Conservation (phyloP, 2,888 invertebrate species). For the Eristalinus sepulchralis region DNA sequence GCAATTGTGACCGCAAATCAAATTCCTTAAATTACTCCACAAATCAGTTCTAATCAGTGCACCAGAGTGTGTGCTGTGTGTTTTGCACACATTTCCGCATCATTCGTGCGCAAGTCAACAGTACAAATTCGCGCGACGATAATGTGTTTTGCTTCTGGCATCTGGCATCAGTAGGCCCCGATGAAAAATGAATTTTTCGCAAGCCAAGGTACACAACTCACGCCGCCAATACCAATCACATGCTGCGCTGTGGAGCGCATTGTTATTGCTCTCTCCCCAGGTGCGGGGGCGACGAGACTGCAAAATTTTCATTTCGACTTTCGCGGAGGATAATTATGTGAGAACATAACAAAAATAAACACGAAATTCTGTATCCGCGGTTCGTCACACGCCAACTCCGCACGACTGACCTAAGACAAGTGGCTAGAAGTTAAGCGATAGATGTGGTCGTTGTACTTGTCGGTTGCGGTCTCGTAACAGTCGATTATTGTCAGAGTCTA, state of each 20-base stretch:
- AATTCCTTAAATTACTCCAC: conserved; percentile 15
- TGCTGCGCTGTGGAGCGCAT: neutral
- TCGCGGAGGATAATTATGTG: conserved; percentile 54
- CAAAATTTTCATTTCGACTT: conserved; percentile 13
- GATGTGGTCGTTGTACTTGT: neutral
- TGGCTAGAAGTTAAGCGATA: conserved; percentile 59
- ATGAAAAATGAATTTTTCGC: neutral
- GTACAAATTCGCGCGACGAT: neutral
- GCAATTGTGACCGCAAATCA: conserved; percentile 13
- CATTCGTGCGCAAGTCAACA: neutral
- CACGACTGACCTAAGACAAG: conserved; percentile 69
- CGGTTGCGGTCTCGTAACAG: neutral
- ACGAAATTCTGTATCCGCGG: conserved; percentile 8
- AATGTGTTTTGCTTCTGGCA: neutral
- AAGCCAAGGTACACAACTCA: neutral
- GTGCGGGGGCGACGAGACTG: neutral
- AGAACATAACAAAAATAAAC: conserved; percentile 55
- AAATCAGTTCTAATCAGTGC: conserved; percentile 27
- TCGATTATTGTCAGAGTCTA: conserved; percentile 5
- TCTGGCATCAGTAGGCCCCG: neutral
- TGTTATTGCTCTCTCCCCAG: neutral
- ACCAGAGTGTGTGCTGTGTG: neutral
- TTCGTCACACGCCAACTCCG: neutral
- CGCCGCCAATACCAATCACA: neutral
- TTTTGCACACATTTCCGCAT: conserved; percentile 24